Conservation (phyloP, 2,888 invertebrate species). For the Bedellia somnulentella region DNA sequence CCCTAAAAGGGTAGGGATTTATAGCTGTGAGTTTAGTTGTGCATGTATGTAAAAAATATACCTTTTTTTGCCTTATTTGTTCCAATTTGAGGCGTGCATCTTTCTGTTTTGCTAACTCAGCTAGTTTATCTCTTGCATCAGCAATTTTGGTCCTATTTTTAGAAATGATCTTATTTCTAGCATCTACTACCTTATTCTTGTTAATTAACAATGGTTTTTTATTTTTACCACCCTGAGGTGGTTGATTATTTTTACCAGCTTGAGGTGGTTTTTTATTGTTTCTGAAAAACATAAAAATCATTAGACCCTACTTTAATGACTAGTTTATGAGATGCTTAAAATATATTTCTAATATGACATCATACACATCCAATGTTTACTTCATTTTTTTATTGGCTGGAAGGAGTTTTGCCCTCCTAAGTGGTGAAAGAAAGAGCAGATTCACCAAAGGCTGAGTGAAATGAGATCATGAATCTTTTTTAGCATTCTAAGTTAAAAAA, state of each 20-base stretch:
- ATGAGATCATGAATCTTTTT: too few relatives aligned
- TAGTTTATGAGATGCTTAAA: slow-evolving; percentile 1
- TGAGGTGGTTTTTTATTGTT: slow-evolving; percentile 11
- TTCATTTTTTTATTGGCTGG: too few relatives aligned
- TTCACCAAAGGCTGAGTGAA: too few relatives aligned
- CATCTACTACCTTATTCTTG: slow-evolving; percentile 57
- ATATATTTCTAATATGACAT: slow-evolving; percentile 1
- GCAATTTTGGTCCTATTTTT: slow-evolving; percentile 75
- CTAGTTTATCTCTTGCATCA: slow-evolving; percentile 80
- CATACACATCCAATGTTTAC: too few relatives aligned
- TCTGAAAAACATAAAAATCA: slow-evolving; percentile 11
- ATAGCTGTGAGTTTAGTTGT: too few relatives aligned
- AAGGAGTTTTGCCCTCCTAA: too few relatives aligned
- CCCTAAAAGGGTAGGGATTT: too few relatives aligned
- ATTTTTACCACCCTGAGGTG: too few relatives aligned
- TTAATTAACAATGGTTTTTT: slow-evolving; percentile 8
- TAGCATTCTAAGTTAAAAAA: too few relatives aligned
- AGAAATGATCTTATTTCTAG: slow-evolving; percentile 75
- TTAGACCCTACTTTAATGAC: neutral
- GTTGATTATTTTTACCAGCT: too few relatives aligned
- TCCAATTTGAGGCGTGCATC: slow-evolving; percentile 76
- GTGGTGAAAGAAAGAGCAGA: too few relatives aligned
- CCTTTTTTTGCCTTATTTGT: slow-evolving; percentile 60
- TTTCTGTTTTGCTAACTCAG: slow-evolving; percentile 72
- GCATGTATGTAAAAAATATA: slow-evolving; percentile 18